These are phyloP conservation scores for Hippopotamus amphibius DNA, from an alignment of 2,113 vertebrate genomes.

Conservation along the genomic window DNA sequence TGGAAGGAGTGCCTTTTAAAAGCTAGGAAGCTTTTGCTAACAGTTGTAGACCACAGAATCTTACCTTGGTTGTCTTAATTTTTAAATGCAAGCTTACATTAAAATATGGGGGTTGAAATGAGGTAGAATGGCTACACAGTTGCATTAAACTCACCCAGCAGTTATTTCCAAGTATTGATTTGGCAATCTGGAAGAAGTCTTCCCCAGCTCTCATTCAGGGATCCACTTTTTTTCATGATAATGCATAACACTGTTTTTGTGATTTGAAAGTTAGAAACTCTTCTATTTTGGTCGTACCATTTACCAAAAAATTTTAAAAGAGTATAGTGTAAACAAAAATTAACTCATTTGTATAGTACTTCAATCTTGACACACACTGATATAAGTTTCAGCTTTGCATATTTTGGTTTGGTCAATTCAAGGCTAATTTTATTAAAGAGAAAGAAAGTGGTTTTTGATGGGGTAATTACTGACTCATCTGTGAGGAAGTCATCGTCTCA, in stretches of 20 bases:
- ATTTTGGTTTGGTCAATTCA: background rate
- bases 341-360: background rate
- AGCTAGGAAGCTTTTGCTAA: background rate
- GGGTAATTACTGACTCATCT: background rate
- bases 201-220: background rate
- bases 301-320: background rate
- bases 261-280: background rate
- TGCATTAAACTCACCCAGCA: background rate
- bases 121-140: background rate
- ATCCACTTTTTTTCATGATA: background rate
- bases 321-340: background rate
- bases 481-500: background rate
- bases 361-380: background rate
- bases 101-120: background rate
- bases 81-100: background rate
- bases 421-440: background rate
- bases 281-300: background rate
- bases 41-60: background rate
- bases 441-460: background rate
- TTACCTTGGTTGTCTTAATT: background rate
- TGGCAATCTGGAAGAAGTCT: background rate
- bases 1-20: background rate
- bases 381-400: background rate
- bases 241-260: background rate
- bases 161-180: background rate